Percentiles rank a stretch among this genome's conserved stretches.
Conservation (phyloP, 2,113 vertebrate genomes). For the Notothenia coriiceps region DNA sequence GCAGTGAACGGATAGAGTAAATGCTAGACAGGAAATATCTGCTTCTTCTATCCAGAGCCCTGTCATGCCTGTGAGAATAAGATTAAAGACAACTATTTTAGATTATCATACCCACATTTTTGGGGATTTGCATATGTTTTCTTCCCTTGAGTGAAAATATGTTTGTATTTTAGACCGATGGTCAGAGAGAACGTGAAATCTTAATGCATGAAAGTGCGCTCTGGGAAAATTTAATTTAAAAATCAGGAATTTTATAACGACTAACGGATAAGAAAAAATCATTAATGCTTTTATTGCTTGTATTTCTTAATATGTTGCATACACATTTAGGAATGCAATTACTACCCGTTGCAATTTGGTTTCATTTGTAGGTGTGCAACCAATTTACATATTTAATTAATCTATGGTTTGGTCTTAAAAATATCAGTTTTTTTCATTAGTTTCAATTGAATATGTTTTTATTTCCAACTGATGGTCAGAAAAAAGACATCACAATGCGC, state of each 20-base stretch:
- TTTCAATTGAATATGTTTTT: no score
- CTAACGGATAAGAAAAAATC: background rate
- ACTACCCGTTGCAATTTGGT: background rate
- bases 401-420: background rate
- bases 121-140: background rate
- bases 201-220: background rate
- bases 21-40: background rate
- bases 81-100: background rate
- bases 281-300: background rate
- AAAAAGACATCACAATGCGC: no score
- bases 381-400: background rate
- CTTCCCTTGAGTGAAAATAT: background rate
- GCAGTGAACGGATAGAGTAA: background rate
- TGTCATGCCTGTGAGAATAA: background rate
- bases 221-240: background rate
- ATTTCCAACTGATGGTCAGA: no score
- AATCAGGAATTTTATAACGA: background rate
- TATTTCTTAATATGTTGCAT: background rate
- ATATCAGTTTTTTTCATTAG: no score
- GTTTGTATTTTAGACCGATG: background rate
- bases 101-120: background rate
- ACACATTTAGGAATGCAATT: background rate
- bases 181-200: background rate
- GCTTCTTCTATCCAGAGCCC: background rate
- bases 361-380: background rate